Evolutionary conservation across 2,113 vertebrate genomes (phyloP), one percentile per base, ranked within the genome.

Genomic region (Cyprichromis sp.): DNA sequence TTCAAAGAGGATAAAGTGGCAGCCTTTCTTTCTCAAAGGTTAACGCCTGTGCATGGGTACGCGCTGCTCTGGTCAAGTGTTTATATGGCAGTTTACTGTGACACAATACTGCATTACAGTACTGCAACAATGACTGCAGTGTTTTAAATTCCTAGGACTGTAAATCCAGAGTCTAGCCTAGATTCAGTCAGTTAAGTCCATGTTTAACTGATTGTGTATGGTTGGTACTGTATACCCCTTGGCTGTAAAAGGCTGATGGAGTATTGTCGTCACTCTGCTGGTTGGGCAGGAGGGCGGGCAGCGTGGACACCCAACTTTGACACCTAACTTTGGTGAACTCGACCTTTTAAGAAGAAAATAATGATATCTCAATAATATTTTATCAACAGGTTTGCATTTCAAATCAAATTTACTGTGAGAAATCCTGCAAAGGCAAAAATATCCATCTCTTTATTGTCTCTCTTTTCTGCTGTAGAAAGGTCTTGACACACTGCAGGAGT

Each of bases 401-500:
- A 76, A 76, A 0, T 76, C 13, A 29, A 29, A 47, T 31, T 66
- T 38, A 66, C 19, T n/a, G 19, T 38, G 61, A 12, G 19, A 66
- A 38, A 3, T 38, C 17, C 19, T 21, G 17, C 61, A 40, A 14
- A 40, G 34, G 7, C 9, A 21, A 21, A 38, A 40, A 4, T 78
- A 19, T 36, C 26, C 8, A 31, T 50, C 45, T 78, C 26, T 16
- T 7, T 79, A 24, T 55, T 47, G 36, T 89, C 55, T 86, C 34
- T 87, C 40, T 76, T 68, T 40, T 5, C n/a, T 26, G 80, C 7
- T 81, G 13, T 61, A 96, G 96, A 95, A 95, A 29, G 95, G 95
- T 17, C 95, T 96, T 84, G 89, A 96, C 86, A 91, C 95, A 10
- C 90, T 96, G 42, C 85, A 96, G 80, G 92, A 94, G 76, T 95